These are phyloP conservation scores for Chydorus sphaericus DNA, from an alignment of 2,888 invertebrate species.

Conservation along the genomic window DNA sequence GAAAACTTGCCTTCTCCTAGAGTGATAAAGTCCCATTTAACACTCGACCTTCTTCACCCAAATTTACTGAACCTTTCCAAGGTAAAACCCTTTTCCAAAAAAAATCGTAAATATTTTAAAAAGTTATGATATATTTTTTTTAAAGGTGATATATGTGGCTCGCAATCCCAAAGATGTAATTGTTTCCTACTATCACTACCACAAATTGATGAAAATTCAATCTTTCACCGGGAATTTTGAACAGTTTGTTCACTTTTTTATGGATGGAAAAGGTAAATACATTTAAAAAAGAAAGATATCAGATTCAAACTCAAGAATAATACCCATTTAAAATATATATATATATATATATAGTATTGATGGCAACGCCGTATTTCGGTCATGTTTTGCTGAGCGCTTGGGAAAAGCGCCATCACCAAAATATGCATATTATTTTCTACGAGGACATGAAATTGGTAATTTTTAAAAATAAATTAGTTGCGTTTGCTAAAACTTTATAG, in stretches of 20 bases:
- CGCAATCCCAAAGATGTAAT: slow-evolving; percentile 74
- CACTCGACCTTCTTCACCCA: slow-evolving; percentile 23
- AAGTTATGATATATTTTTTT: no score
- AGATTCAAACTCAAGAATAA: no score
- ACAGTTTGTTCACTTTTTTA: slow-evolving; percentile 42
- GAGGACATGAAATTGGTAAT: slow-evolving; percentile 26
- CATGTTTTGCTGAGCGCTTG: slow-evolving; percentile 28
- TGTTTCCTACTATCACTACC: slow-evolving; percentile 63
- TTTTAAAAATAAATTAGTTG: no score
- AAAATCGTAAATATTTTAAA: no score
- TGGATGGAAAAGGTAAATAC: slow-evolving; percentile 31
- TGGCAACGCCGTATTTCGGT: slow-evolving; percentile 25
- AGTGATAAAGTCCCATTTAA: slow-evolving; percentile 25
- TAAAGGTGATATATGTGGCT: slow-evolving; percentile 58
- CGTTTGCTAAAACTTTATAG: background rate
- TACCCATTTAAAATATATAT: background rate
- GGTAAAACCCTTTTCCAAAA: no score
- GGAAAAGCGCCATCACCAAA: slow-evolving; percentile 24
- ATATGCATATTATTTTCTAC: slow-evolving; percentile 27
- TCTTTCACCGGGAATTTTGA: background rate
- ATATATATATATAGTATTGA: slow-evolving; percentile 6
- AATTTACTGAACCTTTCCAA: slow-evolving; percentile 25
- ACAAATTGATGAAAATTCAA: background rate
- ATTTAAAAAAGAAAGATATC: background rate
- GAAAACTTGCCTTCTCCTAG: slow-evolving; percentile 22